phyloP scores from a whole-genome alignment of 2,113 vertebrate genomes.

The Andinoacara biseriatus region DNA sequence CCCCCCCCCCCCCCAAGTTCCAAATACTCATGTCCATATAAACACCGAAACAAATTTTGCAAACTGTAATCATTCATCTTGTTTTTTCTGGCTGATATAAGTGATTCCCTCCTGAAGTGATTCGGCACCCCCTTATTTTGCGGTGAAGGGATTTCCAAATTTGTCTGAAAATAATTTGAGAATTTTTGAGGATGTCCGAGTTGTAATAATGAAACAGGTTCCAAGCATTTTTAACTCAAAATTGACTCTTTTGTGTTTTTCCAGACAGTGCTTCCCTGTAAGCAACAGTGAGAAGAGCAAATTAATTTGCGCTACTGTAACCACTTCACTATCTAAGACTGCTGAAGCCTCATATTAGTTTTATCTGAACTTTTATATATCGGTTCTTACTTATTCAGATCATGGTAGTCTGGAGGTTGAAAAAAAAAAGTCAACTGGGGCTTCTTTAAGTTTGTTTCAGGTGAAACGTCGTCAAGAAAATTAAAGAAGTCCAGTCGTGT shows the following conservation, averaged over 20 bases:
- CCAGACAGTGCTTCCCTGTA: background rate
- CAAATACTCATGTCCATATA: background rate
- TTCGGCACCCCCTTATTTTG: background rate
- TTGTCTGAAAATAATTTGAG: background rate
- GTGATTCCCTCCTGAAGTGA: background rate
- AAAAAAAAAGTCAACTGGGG: no score
- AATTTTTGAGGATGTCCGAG: background rate
- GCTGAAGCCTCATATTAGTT: background rate
- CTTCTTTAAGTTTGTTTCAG: no score
- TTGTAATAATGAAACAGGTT: background rate
- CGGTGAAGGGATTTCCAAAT: background rate
- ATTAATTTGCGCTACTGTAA: background rate
- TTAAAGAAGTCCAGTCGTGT: no score
- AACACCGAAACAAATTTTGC: slow-evolving; percentile 9
- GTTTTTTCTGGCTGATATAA: background rate
- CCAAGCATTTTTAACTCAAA: background rate
- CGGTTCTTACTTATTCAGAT: no score
- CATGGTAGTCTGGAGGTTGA: no score
- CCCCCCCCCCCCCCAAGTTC: background rate
- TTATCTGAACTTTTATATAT: background rate
- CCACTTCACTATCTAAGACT: background rate
- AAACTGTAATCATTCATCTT: background rate
- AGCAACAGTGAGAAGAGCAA: background rate
- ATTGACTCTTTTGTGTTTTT: background rate
- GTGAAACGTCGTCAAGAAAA: no score